Evolutionary conservation across 2,797 vertebrate genomes (phyloP).

Genomic region (Eulemur coronatus): DNA sequence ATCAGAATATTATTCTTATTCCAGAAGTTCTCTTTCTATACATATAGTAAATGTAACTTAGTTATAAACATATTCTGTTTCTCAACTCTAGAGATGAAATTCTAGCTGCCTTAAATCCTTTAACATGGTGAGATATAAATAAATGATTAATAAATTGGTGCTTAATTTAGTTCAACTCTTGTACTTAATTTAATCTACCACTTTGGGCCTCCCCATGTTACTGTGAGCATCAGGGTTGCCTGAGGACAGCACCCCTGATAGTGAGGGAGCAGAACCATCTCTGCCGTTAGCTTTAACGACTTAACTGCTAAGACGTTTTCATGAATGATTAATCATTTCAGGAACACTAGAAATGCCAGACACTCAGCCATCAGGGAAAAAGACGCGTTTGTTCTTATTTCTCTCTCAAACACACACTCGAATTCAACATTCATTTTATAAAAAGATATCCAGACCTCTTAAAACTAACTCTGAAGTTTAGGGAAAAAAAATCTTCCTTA

Average conservation of each 20-base stretch:
- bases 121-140: neutral
- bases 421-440: neutral
- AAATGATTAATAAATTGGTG: neutral
- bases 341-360: neutral
- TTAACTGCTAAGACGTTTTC: neutral
- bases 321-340: slow-evolving; percentile 28
- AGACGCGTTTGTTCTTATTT: neutral
- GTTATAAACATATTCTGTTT: neutral
- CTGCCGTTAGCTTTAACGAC: neutral
- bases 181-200: neutral
- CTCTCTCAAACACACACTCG: neutral
- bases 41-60: neutral
- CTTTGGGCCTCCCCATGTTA: neutral
- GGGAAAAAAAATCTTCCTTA: neutral
- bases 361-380: neutral
- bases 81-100: neutral
- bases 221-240: neutral
- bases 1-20: neutral
- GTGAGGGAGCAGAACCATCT: neutral
- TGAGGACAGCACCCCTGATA: neutral
- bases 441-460: neutral
- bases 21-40: neutral
- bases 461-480: neutral
- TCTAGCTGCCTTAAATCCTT: neutral
- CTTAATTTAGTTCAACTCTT: neutral